phyloP scores from a whole-genome alignment of 2,888 invertebrate genomes.

The Andrena fulva region DNA sequence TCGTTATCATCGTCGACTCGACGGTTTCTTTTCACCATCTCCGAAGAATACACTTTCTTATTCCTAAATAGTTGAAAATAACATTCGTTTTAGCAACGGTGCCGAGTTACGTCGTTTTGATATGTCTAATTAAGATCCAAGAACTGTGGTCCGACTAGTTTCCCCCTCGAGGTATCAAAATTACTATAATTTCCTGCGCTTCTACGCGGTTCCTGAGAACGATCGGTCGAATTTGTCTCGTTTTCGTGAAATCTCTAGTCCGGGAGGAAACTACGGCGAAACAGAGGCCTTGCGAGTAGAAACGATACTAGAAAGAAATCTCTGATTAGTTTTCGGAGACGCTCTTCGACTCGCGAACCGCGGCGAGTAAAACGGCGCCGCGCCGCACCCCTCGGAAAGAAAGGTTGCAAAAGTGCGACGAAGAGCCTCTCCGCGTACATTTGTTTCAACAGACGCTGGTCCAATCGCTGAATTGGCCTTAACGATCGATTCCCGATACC shows the following conservation, averaged over 20 bases:
- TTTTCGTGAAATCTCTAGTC: neutral
- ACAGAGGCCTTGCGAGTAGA: slow-evolving; percentile 21
- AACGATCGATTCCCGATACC: slow-evolving; percentile 41
- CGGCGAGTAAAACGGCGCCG: slow-evolving; percentile 1
- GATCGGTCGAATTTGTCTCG: slow-evolving; percentile 1
- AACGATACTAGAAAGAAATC: slow-evolving; percentile 44
- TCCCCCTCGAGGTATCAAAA: slow-evolving; percentile 36
- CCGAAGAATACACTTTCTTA: slow-evolving; percentile 20
- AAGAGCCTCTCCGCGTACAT: slow-evolving; percentile 14
- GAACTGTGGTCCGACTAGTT: slow-evolving; percentile 5
- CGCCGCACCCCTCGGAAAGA: neutral
- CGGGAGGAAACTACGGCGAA: neutral
- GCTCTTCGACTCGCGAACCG: neutral
- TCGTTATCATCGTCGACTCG: neutral
- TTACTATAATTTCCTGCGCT: slow-evolving; percentile 23
- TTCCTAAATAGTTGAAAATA: slow-evolving; percentile 60
- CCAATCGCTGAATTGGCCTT: slow-evolving; percentile 1
- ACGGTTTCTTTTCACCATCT: neutral
- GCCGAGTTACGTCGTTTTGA: slow-evolving; percentile 58
- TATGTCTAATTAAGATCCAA: slow-evolving; percentile 61
- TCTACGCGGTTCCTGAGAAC: neutral
- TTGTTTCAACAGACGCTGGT: neutral
- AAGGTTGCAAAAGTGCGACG: neutral
- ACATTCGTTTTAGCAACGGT: slow-evolving; percentile 41
- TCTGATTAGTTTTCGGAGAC: slow-evolving; percentile 4